phyloP scores from a whole-genome alignment of 1,140 invertebrate genomes.

The Zaprionus inermis region DNA sequence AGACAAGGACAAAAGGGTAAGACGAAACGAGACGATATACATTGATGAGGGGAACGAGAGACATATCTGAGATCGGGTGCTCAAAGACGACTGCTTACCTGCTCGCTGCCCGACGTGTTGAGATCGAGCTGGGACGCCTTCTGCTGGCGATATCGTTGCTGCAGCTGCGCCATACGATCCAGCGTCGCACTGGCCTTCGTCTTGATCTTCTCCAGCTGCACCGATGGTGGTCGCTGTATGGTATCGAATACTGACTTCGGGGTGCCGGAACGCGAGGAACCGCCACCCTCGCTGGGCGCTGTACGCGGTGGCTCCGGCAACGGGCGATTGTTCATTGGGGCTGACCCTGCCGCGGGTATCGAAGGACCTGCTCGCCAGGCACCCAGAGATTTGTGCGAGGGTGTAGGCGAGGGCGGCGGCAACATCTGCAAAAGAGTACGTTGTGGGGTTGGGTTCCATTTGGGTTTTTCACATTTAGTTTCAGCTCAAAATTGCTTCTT shows the following conservation, averaged over 20 bases:
- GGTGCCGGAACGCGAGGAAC: constrained; percentile 76
- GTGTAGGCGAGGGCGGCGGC: constrained; percentile 76
- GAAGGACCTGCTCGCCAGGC: constrained; percentile 64
- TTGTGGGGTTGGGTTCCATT: constrained; percentile 48
- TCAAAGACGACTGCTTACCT: constrained; percentile 55
- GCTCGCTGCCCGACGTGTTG: constrained; percentile 83
- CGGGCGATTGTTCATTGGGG: constrained; percentile 70
- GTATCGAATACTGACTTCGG: constrained; percentile 81
- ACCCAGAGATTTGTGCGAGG: constrained; percentile 65
- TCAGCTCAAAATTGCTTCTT: constrained; percentile 10
- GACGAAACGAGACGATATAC: constrained; percentile 24
- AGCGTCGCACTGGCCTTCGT: constrained; percentile 79
- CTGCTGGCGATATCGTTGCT: constrained; percentile 88
- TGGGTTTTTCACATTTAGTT: constrained; percentile 15
- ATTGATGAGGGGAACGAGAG: constrained; percentile 32
- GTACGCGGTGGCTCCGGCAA: constrained; percentile 77
- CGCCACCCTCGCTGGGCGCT: constrained; percentile 61
- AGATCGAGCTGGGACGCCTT: constrained; percentile 84
- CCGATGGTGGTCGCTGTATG: constrained; percentile 79
- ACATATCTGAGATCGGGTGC: constrained; percentile 25
- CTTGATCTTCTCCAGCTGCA: constrained; percentile 83
- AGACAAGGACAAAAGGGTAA: constrained; percentile 42
- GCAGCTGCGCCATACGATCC: constrained; percentile 84
- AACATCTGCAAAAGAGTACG: constrained; percentile 73
- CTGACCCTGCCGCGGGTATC: constrained; percentile 15